Percentiles rank a stretch among this genome's conserved stretches.
Conservation (phyloP, 2,888 invertebrate genomes). For the Leptopterna dolabrata region DNA sequence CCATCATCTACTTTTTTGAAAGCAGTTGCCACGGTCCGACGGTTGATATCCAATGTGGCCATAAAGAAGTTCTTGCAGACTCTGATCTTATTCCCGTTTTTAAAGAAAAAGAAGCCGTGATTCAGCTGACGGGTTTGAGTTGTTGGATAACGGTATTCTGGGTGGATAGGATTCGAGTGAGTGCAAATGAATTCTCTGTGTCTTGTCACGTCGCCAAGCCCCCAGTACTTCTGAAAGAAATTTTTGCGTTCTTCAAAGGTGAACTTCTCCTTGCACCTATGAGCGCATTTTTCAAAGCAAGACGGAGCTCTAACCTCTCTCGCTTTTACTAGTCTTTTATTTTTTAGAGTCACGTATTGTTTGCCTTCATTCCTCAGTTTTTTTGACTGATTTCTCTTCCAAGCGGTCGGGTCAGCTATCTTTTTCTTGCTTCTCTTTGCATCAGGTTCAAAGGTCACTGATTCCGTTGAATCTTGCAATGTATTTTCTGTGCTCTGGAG, state of each 20-base stretch:
- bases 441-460: background rate
- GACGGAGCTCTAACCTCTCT: no score
- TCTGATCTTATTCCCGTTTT: background rate
- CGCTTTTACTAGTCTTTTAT: no score
- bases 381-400: background rate
- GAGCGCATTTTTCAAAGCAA: no score
- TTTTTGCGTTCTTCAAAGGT: no score
- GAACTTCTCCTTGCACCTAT: no score
- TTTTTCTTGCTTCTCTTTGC: background rate
- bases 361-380: background rate
- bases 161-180: background rate
- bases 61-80: constrained; percentile 1
- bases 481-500: background rate
- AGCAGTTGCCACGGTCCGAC: background rate
- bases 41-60: constrained; percentile 6
- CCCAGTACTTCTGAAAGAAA: background rate
- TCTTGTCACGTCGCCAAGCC: background rate
- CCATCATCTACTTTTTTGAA: background rate
- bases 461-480: background rate
- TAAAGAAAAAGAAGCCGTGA: background rate
- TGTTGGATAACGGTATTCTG: background rate
- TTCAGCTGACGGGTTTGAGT: background rate
- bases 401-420: background rate
- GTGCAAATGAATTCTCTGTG: background rate
- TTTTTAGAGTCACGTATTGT: background rate